Evolutionary conservation across 2,888 invertebrate species (phyloP).

Genomic region (Drosophila ezoana): DNA sequence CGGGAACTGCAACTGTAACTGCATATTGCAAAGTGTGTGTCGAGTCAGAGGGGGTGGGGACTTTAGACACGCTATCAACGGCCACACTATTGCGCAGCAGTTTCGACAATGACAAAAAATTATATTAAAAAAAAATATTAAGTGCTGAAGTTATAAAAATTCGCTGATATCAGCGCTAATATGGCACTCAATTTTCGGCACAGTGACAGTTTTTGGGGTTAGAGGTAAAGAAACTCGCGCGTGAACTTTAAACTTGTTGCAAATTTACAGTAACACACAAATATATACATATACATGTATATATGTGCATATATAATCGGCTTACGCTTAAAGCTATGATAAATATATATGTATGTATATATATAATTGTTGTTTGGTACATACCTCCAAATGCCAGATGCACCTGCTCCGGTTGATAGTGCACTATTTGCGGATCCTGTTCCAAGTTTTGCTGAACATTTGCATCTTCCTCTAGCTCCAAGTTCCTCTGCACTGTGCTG

Average conservation of each 20-base stretch:
- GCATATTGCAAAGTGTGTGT: slow-evolving; percentile 4
- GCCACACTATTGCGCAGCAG: slow-evolving; percentile 46
- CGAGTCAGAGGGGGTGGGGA: background rate
- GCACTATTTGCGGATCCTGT: slow-evolving; percentile 63
- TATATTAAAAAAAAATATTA: slow-evolving; percentile 14
- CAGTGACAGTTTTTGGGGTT: background rate
- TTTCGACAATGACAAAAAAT: slow-evolving; percentile 14
- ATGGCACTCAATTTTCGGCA: slow-evolving; percentile 10
- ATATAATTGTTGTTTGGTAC: slow-evolving; percentile 28
- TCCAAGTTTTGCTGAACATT: background rate
- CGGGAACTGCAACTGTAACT: slow-evolving; percentile 31
- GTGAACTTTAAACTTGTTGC: slow-evolving; percentile 14
- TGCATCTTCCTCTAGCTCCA: background rate
- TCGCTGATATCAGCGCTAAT: slow-evolving; percentile 20
- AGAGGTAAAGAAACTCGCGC: slow-evolving; percentile 10
- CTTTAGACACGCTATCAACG: slow-evolving; percentile 28
- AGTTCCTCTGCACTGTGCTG: slow-evolving; percentile 5
- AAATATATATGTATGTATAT: background rate
- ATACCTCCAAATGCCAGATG: slow-evolving; percentile 89
- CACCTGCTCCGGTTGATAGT: slow-evolving; percentile 89
- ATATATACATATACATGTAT: slow-evolving; percentile 1
- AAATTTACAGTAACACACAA: background rate
- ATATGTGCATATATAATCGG: background rate
- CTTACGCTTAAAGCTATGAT: background rate
- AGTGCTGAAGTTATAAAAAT: slow-evolving; percentile 9